These are phyloP conservation scores for Menidia menidia DNA, from an alignment of 2,797 vertebrate genomes.

Conservation along the genomic window DNA sequence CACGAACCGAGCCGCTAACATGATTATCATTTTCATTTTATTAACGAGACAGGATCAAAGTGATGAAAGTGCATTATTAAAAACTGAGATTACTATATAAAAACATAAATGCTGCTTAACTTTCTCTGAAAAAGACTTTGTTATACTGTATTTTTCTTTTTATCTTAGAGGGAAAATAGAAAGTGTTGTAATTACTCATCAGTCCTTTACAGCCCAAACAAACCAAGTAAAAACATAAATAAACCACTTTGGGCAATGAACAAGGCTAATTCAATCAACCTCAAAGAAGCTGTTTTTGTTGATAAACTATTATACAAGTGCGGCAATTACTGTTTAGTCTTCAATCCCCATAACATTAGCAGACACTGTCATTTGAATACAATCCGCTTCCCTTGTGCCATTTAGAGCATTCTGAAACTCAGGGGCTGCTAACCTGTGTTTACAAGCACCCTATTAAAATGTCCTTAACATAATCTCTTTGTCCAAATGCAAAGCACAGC, in stretches of 20 bases:
- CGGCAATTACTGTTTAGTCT: constrained; percentile 18
- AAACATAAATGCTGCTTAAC: constrained; percentile 60
- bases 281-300: constrained; percentile 13
- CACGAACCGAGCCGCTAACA: constrained; percentile 53
- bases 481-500: constrained; percentile 18
- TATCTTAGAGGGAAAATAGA: constrained; percentile 9
- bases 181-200: not conserved
- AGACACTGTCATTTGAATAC: constrained; percentile 33
- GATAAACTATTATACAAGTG: constrained; percentile 24
- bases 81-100: constrained; percentile 53
- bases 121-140: constrained; percentile 47
- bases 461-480: constrained; percentile 22
- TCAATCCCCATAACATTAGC: constrained; percentile 36
- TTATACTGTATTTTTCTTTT: constrained; percentile 13
- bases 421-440: constrained; percentile 23
- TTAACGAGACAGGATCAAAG: constrained; percentile 61
- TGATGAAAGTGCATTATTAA: constrained; percentile 58
- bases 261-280: constrained; percentile 2
- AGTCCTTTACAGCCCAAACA: not conserved
- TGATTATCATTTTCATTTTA: constrained; percentile 75
- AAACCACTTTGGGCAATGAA: constrained; percentile 1
- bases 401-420: constrained; percentile 35
- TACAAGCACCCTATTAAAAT: constrained; percentile 37
- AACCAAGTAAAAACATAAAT: not conserved
- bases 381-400: constrained; percentile 48